phyloP scores from a whole-genome alignment of 2,888 invertebrate genomes.

The Charanyca ferruginea region DNA sequence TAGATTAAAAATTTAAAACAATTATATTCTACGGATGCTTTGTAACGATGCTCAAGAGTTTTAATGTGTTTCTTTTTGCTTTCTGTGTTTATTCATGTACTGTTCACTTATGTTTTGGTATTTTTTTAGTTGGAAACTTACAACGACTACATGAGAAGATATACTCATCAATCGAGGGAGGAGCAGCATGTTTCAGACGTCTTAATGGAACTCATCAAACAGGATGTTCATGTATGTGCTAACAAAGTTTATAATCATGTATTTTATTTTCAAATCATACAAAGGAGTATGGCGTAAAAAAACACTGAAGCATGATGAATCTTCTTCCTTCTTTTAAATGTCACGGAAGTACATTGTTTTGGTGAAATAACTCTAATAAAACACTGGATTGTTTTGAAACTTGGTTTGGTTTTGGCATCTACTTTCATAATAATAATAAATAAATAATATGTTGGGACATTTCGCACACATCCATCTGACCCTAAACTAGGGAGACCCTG shows the following conservation, averaged over 20 bases:
- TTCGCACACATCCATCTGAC: too few species aligned
- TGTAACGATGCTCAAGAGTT: background rate
- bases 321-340: too few species aligned
- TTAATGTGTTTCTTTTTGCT: background rate
- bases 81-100: background rate
- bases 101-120: constrained; percentile 3
- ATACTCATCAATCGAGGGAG: constrained; percentile 94
- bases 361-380: too few species aligned
- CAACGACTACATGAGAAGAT: constrained; percentile 95
- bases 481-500: too few species aligned
- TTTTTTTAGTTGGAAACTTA: constrained; percentile 79
- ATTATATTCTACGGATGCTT: background rate
- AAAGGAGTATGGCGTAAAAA: too few species aligned
- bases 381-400: too few species aligned
- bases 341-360: too few species aligned
- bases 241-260: background rate
- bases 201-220: constrained; percentile 98
- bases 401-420: too few species aligned
- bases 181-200: constrained; percentile 96
- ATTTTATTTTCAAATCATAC: background rate
- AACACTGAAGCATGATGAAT: too few species aligned
- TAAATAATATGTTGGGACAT: too few species aligned
- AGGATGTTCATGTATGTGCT: constrained; percentile 97
- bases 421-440: too few species aligned
- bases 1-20: background rate